phyloP scores from a whole-genome alignment of 2,113 vertebrate species.

The Scatophagus argus region DNA sequence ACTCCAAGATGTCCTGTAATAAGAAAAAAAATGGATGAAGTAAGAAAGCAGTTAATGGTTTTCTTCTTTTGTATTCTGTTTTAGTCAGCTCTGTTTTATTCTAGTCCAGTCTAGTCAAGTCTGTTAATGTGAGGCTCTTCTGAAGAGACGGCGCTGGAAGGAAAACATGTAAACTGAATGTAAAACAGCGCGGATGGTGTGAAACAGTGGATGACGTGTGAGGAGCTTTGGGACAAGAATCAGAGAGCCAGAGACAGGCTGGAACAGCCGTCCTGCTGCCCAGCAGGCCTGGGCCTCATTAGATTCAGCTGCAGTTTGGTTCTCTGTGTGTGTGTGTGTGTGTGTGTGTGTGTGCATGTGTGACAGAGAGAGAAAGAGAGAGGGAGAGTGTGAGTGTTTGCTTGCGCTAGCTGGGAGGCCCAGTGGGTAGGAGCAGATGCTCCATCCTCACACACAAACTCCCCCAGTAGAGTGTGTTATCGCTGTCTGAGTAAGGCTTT shows the following conservation, averaged over 20 bases:
- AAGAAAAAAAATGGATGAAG: not conserved
- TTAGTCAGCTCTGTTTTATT: not conserved
- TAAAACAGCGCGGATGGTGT: conserved; percentile 56
- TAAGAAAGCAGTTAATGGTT: not conserved
- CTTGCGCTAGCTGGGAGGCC: conserved; percentile 67
- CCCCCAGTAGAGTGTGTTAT: conserved; percentile 54
- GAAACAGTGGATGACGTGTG: conserved; percentile 62
- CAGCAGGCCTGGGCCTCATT: conserved; percentile 76
- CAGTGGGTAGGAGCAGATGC: conserved; percentile 78
- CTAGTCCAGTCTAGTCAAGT: not conserved
- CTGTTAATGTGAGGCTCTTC: not conserved
- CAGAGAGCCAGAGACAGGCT: conserved; percentile 60
- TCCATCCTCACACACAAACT: conserved; percentile 70
- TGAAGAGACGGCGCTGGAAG: conserved; percentile 21
- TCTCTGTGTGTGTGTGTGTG: conserved; percentile 24
- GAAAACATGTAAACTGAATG: conserved; percentile 16
- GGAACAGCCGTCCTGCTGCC: conserved; percentile 63
- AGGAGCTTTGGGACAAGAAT: conserved; percentile 66
- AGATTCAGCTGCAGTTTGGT: conserved; percentile 70
- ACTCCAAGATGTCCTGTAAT: not conserved
- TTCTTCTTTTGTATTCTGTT: not conserved
- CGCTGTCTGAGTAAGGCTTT: conserved; percentile 42
- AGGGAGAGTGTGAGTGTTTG: conserved; percentile 58
- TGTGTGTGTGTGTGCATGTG: conserved; percentile 32
- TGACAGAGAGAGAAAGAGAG: too few relatives aligned